These are phyloP conservation scores for Campoplex capitator DNA, from an alignment of 2,888 invertebrate genomes.

Conservation along the genomic window DNA sequence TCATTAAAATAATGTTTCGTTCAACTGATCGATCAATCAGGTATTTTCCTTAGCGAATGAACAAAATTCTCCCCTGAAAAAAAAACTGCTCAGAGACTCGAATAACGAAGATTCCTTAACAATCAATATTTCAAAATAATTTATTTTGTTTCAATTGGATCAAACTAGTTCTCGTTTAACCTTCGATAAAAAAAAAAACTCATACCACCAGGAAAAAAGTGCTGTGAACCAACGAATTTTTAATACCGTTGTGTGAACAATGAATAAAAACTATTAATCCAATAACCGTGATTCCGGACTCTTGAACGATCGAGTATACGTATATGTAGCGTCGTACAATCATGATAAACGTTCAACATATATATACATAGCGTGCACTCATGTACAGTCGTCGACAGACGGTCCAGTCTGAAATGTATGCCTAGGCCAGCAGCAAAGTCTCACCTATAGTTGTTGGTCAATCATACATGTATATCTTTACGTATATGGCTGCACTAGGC, in stretches of 20 bases:
- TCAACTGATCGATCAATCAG: background rate
- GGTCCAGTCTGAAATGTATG: slow-evolving; percentile 45
- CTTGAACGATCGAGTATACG: background rate
- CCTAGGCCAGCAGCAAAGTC: slow-evolving; percentile 27
- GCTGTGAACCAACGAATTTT: background rate
- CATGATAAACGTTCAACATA: slow-evolving; percentile 44
- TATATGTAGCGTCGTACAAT: slow-evolving; percentile 7
- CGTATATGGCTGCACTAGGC: slow-evolving; percentile 5
- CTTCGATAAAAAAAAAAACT: too few species aligned
- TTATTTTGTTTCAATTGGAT: too few species aligned
- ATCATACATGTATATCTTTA: background rate
- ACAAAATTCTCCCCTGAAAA: background rate
- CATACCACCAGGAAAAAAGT: background rate
- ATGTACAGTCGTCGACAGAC: slow-evolving; percentile 33
- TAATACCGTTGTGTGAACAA: background rate
- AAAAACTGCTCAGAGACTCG: background rate
- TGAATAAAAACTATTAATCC: background rate
- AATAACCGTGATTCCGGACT: background rate
- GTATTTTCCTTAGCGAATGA: background rate
- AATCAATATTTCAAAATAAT: background rate
- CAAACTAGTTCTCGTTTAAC: background rate
- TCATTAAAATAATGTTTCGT: background rate
- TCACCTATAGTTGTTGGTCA: slow-evolving; percentile 19
- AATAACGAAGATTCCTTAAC: background rate
- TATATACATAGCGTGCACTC: slow-evolving; percentile 10